These are phyloP conservation scores for Orussus abietinus DNA, from an alignment of 1,140 invertebrate species.

Conservation along the genomic window DNA sequence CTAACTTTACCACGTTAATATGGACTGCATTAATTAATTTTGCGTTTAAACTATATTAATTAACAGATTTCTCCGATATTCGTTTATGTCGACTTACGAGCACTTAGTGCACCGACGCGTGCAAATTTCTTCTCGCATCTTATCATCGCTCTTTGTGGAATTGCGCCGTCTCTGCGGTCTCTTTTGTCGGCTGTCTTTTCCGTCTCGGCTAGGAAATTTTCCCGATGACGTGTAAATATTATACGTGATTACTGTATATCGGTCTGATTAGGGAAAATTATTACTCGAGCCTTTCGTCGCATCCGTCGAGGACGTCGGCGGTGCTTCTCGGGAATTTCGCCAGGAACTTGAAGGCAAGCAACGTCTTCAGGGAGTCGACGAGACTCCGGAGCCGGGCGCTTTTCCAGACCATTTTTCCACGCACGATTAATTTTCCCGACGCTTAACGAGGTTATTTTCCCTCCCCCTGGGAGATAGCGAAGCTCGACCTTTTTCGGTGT, in stretches of 20 bases:
- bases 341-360: slow-evolving; percentile 15
- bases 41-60: no score
- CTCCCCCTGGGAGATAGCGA: no score
- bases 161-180: slow-evolving; percentile 9
- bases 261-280: slow-evolving; percentile 3
- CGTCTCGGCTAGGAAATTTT: neutral
- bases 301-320: slow-evolving; percentile 7
- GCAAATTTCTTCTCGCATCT: slow-evolving; percentile 7
- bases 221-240: no score
- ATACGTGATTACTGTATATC: neutral
- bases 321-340: slow-evolving; percentile 15
- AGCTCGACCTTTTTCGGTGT: no score
- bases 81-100: slow-evolving; percentile 15
- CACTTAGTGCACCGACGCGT: slow-evolving; percentile 16
- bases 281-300: slow-evolving; percentile 20
- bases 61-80: neutral
- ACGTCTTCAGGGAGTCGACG: slow-evolving; percentile 11
- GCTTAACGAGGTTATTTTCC: neutral
- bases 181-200: neutral
- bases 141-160: slow-evolving; percentile 11
- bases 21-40: no score
- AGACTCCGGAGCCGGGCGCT: slow-evolving; percentile 7
- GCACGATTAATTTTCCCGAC: no score
- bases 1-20: no score
- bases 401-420: slow-evolving; percentile 17